phyloP scores from a whole-genome alignment of 2,113 vertebrate genomes.

The Scortum barcoo region DNA sequence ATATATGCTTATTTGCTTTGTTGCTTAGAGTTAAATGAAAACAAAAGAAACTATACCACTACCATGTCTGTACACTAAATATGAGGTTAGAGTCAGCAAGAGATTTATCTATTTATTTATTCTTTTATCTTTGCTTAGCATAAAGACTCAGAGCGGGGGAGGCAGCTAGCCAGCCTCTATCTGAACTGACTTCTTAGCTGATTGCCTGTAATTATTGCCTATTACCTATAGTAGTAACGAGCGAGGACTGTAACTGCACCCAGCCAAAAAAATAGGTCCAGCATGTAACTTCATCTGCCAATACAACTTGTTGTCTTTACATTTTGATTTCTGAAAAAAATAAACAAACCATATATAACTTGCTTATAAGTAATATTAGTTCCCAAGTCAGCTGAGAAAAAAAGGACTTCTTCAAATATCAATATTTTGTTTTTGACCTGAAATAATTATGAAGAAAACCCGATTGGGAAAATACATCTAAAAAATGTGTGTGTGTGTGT shows the following conservation, averaged over 20 bases:
- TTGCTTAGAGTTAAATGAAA: not conserved
- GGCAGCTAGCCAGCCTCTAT: not conserved
- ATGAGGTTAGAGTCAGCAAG: not conserved
- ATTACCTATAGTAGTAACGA: too few relatives aligned
- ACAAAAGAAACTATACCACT: not conserved
- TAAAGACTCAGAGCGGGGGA: not conserved
- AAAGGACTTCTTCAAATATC: too few relatives aligned
- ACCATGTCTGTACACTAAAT: not conserved
- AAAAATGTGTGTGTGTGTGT: too few relatives aligned
- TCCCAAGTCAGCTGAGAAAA: too few relatives aligned
- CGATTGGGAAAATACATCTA: too few relatives aligned
- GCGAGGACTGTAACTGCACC: not conserved
- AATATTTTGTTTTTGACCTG: too few relatives aligned
- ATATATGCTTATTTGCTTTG: not conserved
- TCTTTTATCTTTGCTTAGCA: slow-evolving; percentile 7
- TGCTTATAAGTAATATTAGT: too few relatives aligned
- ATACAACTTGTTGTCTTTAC: not conserved
- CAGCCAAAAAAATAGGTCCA: not conserved
- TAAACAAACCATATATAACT: not conserved
- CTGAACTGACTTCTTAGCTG: not conserved
- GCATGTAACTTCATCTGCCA: too few relatives aligned
- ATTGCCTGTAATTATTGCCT: not conserved
- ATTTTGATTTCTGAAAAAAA: not conserved
- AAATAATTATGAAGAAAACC: too few relatives aligned
- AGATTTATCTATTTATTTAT: too few relatives aligned